Percentiles rank a stretch among this genome's conserved stretches.
Evolutionary conservation across 1,140 invertebrate species (phyloP).

Genomic region (Eubasilissa regina): DNA sequence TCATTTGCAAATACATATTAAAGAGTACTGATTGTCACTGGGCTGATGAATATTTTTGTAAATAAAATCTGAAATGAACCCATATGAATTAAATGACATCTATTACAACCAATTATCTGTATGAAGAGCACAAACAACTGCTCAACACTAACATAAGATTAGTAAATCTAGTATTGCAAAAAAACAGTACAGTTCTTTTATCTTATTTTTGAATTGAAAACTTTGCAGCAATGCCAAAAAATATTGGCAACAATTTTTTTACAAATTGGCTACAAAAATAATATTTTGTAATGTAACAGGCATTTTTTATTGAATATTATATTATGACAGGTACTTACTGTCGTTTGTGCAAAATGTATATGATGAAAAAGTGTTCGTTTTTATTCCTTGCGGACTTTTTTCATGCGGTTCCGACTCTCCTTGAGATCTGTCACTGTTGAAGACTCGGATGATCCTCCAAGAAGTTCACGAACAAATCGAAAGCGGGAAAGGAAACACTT

Average conservation of each 20-base stretch:
- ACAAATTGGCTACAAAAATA: not conserved
- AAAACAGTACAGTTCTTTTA: not conserved
- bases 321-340: not conserved
- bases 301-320: not conserved
- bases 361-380: not conserved
- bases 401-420: conserved; percentile 71
- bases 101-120: not conserved
- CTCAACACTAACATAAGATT: too few species aligned
- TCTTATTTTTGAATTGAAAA: not conserved
- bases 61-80: too few species aligned
- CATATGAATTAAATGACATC: too few species aligned
- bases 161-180: not conserved
- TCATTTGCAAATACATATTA: too few species aligned
- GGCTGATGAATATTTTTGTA: too few species aligned
- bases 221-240: conserved; percentile 20
- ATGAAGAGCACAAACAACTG: not conserved
- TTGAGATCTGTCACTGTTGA: conserved; percentile 68
- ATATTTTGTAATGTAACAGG: not conserved
- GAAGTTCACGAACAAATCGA: conserved; percentile 87
- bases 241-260: conserved; percentile 25
- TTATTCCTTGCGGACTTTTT: conserved; percentile 78
- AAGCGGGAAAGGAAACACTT: conserved; percentile 90
- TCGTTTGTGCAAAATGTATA: not conserved
- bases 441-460: conserved; percentile 79
- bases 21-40: too few species aligned